Percentiles rank a stretch among this genome's conserved stretches.
These are phyloP conservation scores for Resseliella maxima DNA, from an alignment of 2,888 invertebrate genomes.

Conservation along the genomic window DNA sequence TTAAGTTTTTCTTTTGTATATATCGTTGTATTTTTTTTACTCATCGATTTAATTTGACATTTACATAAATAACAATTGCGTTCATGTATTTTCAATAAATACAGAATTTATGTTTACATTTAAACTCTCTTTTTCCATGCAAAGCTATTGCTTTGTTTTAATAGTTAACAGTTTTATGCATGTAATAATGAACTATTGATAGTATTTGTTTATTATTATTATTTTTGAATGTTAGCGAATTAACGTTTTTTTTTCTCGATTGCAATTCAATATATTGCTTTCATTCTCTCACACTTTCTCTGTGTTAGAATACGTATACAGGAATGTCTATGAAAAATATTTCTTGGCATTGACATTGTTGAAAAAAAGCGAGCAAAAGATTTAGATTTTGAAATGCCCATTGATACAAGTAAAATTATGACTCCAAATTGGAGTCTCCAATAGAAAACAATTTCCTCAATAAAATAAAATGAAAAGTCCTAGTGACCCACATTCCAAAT, in stretches of 20 bases:
- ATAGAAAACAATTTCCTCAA: constrained; percentile 28
- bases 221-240: too few species aligned
- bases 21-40: background rate
- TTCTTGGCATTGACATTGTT: too few species aligned
- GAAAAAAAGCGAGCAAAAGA: too few species aligned
- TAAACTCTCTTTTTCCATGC: background rate
- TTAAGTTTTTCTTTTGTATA: background rate
- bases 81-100: background rate
- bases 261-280: too few species aligned
- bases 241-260: too few species aligned
- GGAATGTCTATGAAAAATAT: too few species aligned
- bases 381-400: too few species aligned
- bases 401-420: too few species aligned
- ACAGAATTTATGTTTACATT: background rate
- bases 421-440: too few species aligned
- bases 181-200: background rate
- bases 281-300: too few species aligned
- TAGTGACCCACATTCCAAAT: constrained; percentile 3
- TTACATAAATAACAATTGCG: constrained; percentile 43
- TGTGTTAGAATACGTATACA: too few species aligned
- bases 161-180: background rate
- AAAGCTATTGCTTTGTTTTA: background rate
- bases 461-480: background rate
- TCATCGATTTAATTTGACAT: constrained; percentile 27
- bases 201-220: background rate